Percentiles rank a stretch among this genome's conserved stretches.
Conservation (phyloP, 2,797 vertebrate genomes). For the Dendrocincla tyrannina region DNA sequence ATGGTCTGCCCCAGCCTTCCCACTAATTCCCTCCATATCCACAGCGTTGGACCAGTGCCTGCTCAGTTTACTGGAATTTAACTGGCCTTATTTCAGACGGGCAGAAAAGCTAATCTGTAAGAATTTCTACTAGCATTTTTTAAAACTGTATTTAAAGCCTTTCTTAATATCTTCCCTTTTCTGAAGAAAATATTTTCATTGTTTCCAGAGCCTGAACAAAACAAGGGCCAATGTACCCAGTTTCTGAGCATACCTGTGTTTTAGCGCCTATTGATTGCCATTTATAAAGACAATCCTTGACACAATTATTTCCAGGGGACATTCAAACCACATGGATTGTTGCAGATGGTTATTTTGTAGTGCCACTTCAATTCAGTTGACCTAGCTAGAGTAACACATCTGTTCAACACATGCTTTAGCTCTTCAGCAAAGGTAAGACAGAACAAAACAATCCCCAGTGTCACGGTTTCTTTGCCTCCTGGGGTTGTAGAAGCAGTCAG, state of each 20-base stretch:
- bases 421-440: neutral
- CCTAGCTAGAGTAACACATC: neutral
- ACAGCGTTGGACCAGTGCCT: neutral
- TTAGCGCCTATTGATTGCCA: neutral
- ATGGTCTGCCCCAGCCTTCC: neutral
- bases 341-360: neutral
- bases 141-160: neutral
- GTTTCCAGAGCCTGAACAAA: neutral
- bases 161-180: neutral
- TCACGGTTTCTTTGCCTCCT: neutral
- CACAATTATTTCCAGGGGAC: neutral
- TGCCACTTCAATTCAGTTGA: neutral
- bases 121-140: neutral
- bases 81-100: neutral
- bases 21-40: neutral
- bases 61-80: neutral
- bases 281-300: neutral
- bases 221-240: neutral
- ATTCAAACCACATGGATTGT: accelerated
- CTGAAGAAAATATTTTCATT: neutral
- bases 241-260: neutral
- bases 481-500: neutral
- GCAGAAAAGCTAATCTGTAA: neutral
- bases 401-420: neutral
- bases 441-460: neutral